Evolutionary conservation across 2,113 vertebrate genomes (phyloP), one percentile per base, ranked within the genome.

Genomic region (Platysternon megacephalum): DNA sequence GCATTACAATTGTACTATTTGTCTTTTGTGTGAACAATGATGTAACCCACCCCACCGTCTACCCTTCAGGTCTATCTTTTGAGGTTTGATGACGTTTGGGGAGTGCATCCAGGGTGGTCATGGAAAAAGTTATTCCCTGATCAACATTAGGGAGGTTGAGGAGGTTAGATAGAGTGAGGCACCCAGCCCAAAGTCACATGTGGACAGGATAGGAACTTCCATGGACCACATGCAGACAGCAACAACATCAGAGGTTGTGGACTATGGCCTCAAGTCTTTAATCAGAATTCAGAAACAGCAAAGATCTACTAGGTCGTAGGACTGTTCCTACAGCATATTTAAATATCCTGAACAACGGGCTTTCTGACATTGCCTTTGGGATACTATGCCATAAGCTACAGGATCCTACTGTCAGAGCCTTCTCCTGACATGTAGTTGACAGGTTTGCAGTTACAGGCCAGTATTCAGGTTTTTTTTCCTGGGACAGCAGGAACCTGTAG

Each of bases 11-110:
- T 26, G 39, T 42, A 76, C 39, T 3, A 32, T 35, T 35, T 61
- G 58, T 61, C 58, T 35, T 35, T 61, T 35, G 58, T 35, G 29
- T 61, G 58, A 61, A 35, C 58, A 61, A 61, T 61, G 29, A 61
- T 61, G 58, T 61, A 61, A 74, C 19, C n/a, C 65, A 68, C n/a
- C 19, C n/a, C 65, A 68, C n/a, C 2, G 35, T n/a, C 35, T 39
- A 19, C n/a, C 16, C 65, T 68, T 68, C 44, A 0, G 0, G 5
- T 6, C 65, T 39, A n/a, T 21, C 68, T 39, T 74, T 11, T 72
- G 68, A 42, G n/a, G 21, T 19, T 42, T 42, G 19, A 74, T 74
- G n/a, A 32, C 2, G 2, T 21, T n/a, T 74, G 16, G 68, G n/a
- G 8, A 74, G 16, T 21, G 68, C 85, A 87, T 35, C 55, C 85